Percentiles rank a stretch among this genome's conserved stretches.
These are phyloP conservation scores for Caenorhabditis tropicalis DNA, from an alignment of 1,140 invertebrate species.

Conservation along the genomic window DNA sequence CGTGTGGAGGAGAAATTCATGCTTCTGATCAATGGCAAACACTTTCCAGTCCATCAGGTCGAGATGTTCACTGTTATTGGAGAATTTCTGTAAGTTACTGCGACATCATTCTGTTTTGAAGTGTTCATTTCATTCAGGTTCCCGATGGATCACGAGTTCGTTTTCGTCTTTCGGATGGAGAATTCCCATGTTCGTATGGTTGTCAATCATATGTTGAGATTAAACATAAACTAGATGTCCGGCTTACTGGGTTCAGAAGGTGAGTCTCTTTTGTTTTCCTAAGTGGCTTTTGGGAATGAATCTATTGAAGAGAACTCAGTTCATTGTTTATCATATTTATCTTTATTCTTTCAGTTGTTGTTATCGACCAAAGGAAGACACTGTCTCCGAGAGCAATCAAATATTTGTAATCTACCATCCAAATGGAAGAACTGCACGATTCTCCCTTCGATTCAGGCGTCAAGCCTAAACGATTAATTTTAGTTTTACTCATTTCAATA, in stretches of 20 bases:
- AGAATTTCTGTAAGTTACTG: constrained; percentile 64
- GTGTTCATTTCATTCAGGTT: constrained; percentile 54
- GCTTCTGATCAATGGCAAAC: constrained; percentile 72
- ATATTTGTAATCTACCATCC: constrained; percentile 71
- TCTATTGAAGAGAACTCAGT: no score
- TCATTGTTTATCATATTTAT: no score
- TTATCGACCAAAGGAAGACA: constrained; percentile 71
- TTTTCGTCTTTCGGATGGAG: constrained; percentile 70
- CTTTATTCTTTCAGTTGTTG: constrained; percentile 66
- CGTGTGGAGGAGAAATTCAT: constrained; percentile 65
- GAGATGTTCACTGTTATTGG: constrained; percentile 71
- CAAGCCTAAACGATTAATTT: constrained; percentile 53
- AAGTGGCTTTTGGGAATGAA: background rate
- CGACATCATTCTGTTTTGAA: background rate
- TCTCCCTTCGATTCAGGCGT: constrained; percentile 70
- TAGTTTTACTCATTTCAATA: background rate
- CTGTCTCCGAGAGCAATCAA: constrained; percentile 69
- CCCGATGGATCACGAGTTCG: constrained; percentile 67
- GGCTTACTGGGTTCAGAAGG: constrained; percentile 71
- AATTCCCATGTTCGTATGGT: constrained; percentile 71
- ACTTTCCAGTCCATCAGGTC: constrained; percentile 64
- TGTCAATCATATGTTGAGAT: constrained; percentile 70
- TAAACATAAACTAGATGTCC: constrained; percentile 68
- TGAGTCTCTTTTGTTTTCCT: constrained; percentile 4
- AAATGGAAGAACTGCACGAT: constrained; percentile 71